Base-by-base conservation (phyloP, 2,888 invertebrate genomes). In the Cerceris ruficornis region DNA sequence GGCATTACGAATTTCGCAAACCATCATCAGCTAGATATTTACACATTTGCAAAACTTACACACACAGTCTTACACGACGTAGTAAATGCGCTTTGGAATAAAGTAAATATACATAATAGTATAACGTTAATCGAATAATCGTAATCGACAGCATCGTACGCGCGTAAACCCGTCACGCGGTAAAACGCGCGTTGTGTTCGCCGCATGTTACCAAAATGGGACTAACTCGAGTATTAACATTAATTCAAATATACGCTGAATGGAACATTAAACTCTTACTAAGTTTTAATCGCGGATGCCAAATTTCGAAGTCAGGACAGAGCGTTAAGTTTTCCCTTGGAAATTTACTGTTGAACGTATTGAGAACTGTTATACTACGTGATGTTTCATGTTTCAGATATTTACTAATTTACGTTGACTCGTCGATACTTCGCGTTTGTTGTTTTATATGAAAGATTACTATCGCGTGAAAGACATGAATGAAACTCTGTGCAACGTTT, bases 11-110 rank as follows among this genome's bases (percentile, higher is more conserved):
- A 85, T 83, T 76, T 82, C 79, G 84, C 84, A 75, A 28, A 76
- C 83, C 83, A 76, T 83, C 83, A 70, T 83, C 83, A 79, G 83
- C 83, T 83, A 81, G 81, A 70, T 83, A 83, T 64, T 83, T 83
- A 83, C 83, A 83, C 83, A 79, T 83, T 83, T 83, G 49, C 43
- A 46, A 62, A 46, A 62, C 49, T 49, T 28, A 64, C 54, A 69
- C 58, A 77, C 74, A 74, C 81, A 82, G 71, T 83, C 81, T 83
- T 83, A 83, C 83, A 79, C 84, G 83, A 83, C 69, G 83, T 83
- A 83, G 83, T 81, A 68, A 28, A 83, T 75, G 83, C 84, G 83
- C 84, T 85, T 85, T 69, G 81, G 80, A 80, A 83, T 84, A 82
- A 85, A 85, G 28, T 76, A 72, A 83, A 77, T 84, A 80, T 84